Base-by-base conservation (phyloP, 2,888 invertebrate species). In the Acanthococcus lagerstroemiae region DNA sequence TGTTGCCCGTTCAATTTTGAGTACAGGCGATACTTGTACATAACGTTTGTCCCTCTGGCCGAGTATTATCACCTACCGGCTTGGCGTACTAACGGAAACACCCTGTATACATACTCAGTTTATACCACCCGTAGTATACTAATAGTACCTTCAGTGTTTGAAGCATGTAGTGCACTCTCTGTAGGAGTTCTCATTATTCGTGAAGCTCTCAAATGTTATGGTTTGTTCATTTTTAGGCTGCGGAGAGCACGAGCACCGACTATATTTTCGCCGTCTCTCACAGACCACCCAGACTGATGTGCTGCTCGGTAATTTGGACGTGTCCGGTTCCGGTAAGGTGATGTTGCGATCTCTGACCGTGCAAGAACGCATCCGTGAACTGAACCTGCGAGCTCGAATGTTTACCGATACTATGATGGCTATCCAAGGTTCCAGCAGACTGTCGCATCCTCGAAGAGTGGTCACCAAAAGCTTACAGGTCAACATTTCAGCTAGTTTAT, bases 281-380 rank as follows among this genome's bases (percentile, higher is more conserved):
- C 78, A 78, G 69, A 78, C 78, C 7, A 77, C 78, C 3, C 78
- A 78, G 69, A 78, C 78, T 5, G 78, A 78, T 71, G 75, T 76
- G 3, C 71, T 78, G 6, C 70, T 78, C 52, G 78, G 78, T 0
- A 76, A 77, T 70, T 69, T 78, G 65, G 78, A 78, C 69, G 72
- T 75, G 52, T 72, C 75, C 30, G 75, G 75, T 22, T 73, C 74
- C 24, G 75, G 74, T 17, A 74, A 74, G 67, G 74, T 77, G 26
- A 73, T 77, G 22, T 71, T 78, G 1, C 71, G 76, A 50, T 77
- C 77, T 0, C 71, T 77, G 69, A 76, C 76, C 6, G 77, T 78
- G 7, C 77, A 77, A 71, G 78, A 79, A 68, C 72, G 79, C 57
- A 78, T 79, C 57, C 73, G 77, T 55, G 78, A 79, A 70, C 71